These are phyloP conservation scores for Ceratoteleas bidentatus DNA, from an alignment of 1,140 invertebrate genomes.

Conservation along the genomic window DNA sequence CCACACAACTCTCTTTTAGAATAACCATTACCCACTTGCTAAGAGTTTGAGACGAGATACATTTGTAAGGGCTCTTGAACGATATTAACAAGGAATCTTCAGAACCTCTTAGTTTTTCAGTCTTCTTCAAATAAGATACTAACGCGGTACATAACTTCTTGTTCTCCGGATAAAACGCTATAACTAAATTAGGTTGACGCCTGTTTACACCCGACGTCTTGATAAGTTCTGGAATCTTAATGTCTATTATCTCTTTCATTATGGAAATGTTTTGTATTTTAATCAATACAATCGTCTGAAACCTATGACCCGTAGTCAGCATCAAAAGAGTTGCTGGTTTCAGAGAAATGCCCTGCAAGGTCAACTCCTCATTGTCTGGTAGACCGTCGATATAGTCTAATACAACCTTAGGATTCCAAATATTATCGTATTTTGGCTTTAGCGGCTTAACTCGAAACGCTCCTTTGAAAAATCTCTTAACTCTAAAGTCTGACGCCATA, in stretches of 20 bases:
- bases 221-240: constrained; percentile 26
- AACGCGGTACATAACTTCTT: not conserved
- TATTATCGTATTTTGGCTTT: constrained; percentile 53
- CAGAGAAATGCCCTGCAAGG: constrained; percentile 26
- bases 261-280: constrained; percentile 41
- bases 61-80: not conserved
- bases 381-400: not conserved
- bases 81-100: not conserved
- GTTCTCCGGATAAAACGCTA: not conserved
- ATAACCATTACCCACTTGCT: not conserved
- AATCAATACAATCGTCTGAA: constrained; percentile 48
- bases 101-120: not conserved
- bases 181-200: not conserved
- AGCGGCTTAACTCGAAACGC: constrained; percentile 12
- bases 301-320: constrained; percentile 32
- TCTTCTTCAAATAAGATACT: not conserved
- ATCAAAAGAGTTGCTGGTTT: constrained; percentile 34
- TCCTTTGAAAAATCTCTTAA: constrained; percentile 59
- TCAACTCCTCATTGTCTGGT: constrained; percentile 8
- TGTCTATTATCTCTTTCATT: constrained; percentile 25
- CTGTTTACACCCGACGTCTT: not conserved
- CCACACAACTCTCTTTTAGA: not conserved
- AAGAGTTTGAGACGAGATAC: not conserved
- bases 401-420: constrained; percentile 44
- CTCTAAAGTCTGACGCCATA: constrained; percentile 13